These are phyloP conservation scores for Amphipyra berbera DNA, from an alignment of 2,888 invertebrate genomes.

Conservation along the genomic window DNA sequence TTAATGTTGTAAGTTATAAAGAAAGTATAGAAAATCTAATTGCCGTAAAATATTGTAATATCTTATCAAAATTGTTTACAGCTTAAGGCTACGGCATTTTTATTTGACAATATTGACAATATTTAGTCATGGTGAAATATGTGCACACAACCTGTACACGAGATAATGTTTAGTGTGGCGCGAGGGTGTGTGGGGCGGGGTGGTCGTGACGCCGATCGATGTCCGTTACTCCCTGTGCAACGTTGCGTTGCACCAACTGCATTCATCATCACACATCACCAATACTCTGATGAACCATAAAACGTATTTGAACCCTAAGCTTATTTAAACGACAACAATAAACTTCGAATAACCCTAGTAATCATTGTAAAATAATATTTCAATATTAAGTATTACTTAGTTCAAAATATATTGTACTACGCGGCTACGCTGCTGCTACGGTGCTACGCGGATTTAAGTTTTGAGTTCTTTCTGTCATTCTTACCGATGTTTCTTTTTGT, in stretches of 20 bases:
- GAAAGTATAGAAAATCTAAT: no score
- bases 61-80: no score
- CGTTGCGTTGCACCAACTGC: conserved; percentile 78
- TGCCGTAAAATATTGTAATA: no score
- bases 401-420: conserved; percentile 33
- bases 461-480: conserved; percentile 2
- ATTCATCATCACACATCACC: conserved; percentile 64
- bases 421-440: conserved; percentile 54
- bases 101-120: neutral
- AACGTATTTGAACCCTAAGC: no score
- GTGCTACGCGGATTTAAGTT: conserved; percentile 47
- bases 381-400: neutral
- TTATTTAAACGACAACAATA: neutral
- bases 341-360: neutral
- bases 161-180: conserved; percentile 76
- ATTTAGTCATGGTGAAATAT: conserved; percentile 41
- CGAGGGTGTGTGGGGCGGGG: conserved; percentile 57
- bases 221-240: conserved; percentile 78
- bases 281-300: conserved; percentile 16
- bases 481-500: neutral
- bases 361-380: neutral
- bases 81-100: neutral
- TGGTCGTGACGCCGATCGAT: conserved; percentile 77
- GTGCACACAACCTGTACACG: conserved; percentile 64
- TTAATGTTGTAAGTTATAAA: no score